A percentile compares a stretch with the other conserved stretches of the same genome.
These are phyloP conservation scores for Apamea epomidion DNA, from an alignment of 2,888 invertebrate genomes.

Conservation along the genomic window DNA sequence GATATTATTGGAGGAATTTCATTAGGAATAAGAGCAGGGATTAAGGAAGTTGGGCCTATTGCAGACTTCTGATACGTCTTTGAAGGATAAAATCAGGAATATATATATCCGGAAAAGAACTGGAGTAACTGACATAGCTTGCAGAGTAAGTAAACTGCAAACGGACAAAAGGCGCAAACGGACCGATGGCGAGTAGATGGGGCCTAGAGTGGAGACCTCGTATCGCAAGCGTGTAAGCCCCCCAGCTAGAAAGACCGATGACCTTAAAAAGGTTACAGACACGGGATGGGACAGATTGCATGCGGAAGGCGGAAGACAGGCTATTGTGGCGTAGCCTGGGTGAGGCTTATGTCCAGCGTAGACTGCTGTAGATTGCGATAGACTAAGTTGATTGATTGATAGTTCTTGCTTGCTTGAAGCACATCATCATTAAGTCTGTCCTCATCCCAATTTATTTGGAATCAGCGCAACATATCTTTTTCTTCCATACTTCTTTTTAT, in stretches of 20 bases:
- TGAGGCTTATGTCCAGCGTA: neutral
- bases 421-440: neutral
- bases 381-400: neutral
- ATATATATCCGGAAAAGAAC: neutral
- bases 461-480: neutral
- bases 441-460: neutral
- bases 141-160: neutral
- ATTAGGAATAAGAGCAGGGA: constrained; percentile 41
- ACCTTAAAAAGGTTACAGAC: neutral
- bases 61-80: constrained; percentile 14
- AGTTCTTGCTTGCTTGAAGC: neutral
- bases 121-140: neutral
- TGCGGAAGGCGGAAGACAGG: neutral
- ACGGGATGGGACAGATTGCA: neutral
- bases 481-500: neutral
- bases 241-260: neutral
- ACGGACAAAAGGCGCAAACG: neutral
- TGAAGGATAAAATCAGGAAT: neutral
- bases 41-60: constrained; percentile 30
- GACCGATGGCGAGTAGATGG: neutral
- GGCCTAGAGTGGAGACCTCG: neutral
- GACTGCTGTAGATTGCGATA: neutral
- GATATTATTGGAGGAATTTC: constrained; percentile 58
- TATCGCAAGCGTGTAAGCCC: neutral
- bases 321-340: neutral